Evolutionary conservation across 2,113 vertebrate genomes (phyloP).

Genomic region (Corythornis cristatus): DNA sequence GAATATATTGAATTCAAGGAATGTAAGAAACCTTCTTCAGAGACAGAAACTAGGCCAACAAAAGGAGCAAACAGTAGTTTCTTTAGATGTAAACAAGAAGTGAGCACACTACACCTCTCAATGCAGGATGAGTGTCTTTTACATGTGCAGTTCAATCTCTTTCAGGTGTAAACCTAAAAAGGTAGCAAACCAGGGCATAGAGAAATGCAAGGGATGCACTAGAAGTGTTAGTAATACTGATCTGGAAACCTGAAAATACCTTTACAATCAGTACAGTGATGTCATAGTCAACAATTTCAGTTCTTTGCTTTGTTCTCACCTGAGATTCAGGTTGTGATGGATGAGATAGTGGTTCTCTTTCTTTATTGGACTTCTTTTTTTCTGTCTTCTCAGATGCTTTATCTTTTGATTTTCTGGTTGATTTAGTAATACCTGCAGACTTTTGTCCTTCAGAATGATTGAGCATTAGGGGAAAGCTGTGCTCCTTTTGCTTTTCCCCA

Average conservation of each 20-base stretch:
- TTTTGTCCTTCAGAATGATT: constrained; percentile 73
- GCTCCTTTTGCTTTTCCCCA: constrained; percentile 72
- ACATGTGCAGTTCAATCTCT: not conserved
- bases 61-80: not conserved
- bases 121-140: not conserved
- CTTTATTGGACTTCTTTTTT: constrained; percentile 72
- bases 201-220: not conserved
- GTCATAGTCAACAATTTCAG: not conserved
- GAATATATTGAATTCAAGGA: not conserved
- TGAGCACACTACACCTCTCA: not conserved
- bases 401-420: constrained; percentile 74
- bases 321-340: constrained; percentile 55
- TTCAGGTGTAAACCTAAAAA: not conserved
- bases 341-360: constrained; percentile 57
- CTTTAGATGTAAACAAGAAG: not conserved
- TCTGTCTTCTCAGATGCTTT: constrained; percentile 73
- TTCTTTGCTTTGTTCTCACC: constrained; percentile 46
- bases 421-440: constrained; percentile 58
- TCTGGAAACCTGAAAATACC: not conserved
- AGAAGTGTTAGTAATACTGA: not conserved
- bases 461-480: not conserved
- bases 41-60: not conserved
- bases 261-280: not conserved
- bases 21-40: not conserved
- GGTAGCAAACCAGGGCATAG: not conserved